phyloP scores from a whole-genome alignment of 2,113 vertebrate genomes.

The Willisornis vidua region DNA sequence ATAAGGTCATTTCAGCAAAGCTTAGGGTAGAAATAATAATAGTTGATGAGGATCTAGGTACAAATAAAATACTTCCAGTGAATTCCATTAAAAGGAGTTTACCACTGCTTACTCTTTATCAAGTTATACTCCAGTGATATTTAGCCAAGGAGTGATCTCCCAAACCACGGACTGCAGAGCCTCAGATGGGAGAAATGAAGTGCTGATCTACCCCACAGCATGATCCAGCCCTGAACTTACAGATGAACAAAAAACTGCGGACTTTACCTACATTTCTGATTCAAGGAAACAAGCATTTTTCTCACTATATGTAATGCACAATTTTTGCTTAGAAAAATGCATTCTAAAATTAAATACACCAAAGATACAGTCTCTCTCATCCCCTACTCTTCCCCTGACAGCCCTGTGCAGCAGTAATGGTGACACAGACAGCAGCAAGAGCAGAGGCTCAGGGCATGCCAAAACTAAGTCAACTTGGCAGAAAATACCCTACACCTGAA shows the following conservation, averaged over 20 bases:
- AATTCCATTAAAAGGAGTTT: background rate
- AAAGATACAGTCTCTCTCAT: background rate
- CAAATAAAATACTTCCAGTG: background rate
- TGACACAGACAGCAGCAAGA: background rate
- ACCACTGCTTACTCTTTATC: background rate
- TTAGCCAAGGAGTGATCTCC: background rate
- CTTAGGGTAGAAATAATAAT: background rate
- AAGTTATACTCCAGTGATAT: background rate
- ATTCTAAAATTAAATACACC: background rate
- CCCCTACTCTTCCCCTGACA: background rate
- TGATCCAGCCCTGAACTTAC: background rate
- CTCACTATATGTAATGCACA: background rate
- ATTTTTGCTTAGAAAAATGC: background rate
- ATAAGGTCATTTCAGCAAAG: background rate
- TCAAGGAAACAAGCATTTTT: background rate
- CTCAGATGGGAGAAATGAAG: background rate
- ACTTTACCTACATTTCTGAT: background rate
- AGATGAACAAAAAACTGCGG: background rate
- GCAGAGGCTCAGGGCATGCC: background rate
- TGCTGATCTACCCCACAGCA: background rate
- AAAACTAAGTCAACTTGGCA: background rate
- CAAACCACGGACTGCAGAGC: background rate
- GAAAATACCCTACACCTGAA: background rate
- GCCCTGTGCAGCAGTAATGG: background rate
- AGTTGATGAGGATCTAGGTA: background rate